Conservation (phyloP, 2,797 vertebrate species). For the Muscicapa comitata region DNA sequence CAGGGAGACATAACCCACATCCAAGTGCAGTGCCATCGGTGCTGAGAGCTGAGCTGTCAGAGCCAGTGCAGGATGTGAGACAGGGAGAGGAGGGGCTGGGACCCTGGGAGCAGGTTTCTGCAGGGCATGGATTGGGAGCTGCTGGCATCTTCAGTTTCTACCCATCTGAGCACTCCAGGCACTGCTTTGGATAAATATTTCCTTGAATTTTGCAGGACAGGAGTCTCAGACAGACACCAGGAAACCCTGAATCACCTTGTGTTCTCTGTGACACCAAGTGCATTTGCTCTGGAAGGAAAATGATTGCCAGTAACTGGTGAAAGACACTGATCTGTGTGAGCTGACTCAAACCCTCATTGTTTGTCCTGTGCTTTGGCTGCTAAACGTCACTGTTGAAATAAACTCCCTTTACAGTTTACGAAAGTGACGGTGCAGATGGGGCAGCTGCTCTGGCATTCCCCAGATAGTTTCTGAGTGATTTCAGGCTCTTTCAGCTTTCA, state of each 20-base stretch:
- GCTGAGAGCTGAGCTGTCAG: not conserved
- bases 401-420: not conserved
- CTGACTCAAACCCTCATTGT: not conserved
- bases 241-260: not conserved
- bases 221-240: not conserved
- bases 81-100: not conserved
- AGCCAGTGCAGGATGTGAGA: not conserved
- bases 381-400: not conserved
- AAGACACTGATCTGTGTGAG: not conserved
- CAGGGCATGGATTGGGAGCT: not conserved
- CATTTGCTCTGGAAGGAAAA: not conserved
- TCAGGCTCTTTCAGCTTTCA: slow-evolving; percentile 9
- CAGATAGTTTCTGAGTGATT: slow-evolving; percentile 22
- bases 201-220: not conserved
- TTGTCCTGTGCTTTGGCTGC: not conserved
- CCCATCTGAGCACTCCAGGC: not conserved
- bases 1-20: rapidly evolving
- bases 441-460: slow-evolving; percentile 46
- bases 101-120: not conserved
- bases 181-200: not conserved
- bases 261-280: not conserved
- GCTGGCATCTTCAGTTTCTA: not conserved
- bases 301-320: not conserved
- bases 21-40: rapidly evolving
- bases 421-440: not conserved